Base-by-base conservation (phyloP, 2,888 invertebrate genomes). In the Periphyllus acericola region DNA sequence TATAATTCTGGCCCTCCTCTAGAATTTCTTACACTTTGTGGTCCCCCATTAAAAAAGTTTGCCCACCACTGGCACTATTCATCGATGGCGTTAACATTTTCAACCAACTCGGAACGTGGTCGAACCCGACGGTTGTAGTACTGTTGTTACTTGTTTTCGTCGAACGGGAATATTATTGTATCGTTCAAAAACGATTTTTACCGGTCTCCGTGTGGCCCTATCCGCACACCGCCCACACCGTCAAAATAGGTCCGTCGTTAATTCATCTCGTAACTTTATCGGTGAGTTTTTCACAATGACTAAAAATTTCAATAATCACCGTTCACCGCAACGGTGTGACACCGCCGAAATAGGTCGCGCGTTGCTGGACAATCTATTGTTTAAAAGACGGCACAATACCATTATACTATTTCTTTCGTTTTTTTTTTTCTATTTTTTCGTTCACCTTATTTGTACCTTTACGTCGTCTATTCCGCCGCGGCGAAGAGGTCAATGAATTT, bases 401-500 rank as follows among this genome's bases (percentile, higher is more conserved):
- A 11, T 40, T 36, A 40, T 40, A 25, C 36, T 6, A 3, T 32
- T 75, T 55, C 21, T 76, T 25, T 76, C 21, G 46, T n/a, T 32
- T 72, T 3, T 72, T 32, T 72, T 46, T 32, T 72, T 14, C n/a
- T n/a, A n/a, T n/a, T 36, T 36, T 71, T 29, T 71, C 32, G 60
- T 60, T n/a, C 55, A 36, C 55, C 52, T 83, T 74, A 72, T 74
- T 74, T 82, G 11, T 74, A 52, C 25, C 72, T 60, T 76, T 34
- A 66, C 32, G 68, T 17, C 32, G 68, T 17, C 19, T 25, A 4
- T 32, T 66, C 29, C 32, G n/a, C 4, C 46, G 34, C 5, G 68
- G n/a, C n/a, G 36, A 34, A 52, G 74, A 87, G 87, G 87, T 87
- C 72, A 81, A 80, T 21, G 87, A 40, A 84, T 76, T 84, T 34